Evolutionary conservation across 2,113 vertebrate genomes (phyloP), one percentile per base, ranked within the genome.

Genomic region (Spea multiplicata): DNA sequence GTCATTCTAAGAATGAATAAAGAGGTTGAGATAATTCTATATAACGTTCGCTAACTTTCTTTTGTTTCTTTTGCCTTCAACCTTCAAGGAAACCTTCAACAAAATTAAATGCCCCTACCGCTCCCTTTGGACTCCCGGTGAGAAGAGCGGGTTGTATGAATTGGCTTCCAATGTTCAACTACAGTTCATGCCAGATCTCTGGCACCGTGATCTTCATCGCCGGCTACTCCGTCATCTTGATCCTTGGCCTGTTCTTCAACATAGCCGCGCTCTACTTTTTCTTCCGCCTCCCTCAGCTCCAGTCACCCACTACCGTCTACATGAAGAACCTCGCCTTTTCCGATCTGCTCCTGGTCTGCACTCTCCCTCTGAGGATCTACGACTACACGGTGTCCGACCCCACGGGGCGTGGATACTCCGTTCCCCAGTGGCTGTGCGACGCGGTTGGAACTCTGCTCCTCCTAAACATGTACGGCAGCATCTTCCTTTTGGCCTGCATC

Each of bases 401-500:
- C 1, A 1, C 7, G 1, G 30, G 30, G 30, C 30, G 30, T 30
- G 30, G 30, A 30, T 30, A 30, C 30, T 30, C 30, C 30, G 5
- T 44, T 13, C 7, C 8, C 10, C 5, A 4, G 17, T 3, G 0
- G 5, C 17, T 86, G 13, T 91, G 90, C 5, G 82, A 88, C 0
- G 6, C 9, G 13, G 44, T 80, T 0, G 88, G 88, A 8, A 71
- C 89, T 47, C 16, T 90, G 16, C 81, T 92, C 49, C 85, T 92
- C 66, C 84, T 84, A 53, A 92, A 92, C 86, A 93, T 93, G 90
- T 93, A 92, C 0, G 84, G 89, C 6, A 93, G 91, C 83, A 91
- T 93, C 81, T 88, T 91, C 71, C 83, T 92, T 65, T 86, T 92
- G 46, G 86, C 81, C 5, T 88, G 85, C 81, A 89, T 92, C 52